phyloP scores from a whole-genome alignment of 2,797 vertebrate species.

The Sebastes variabilis region DNA sequence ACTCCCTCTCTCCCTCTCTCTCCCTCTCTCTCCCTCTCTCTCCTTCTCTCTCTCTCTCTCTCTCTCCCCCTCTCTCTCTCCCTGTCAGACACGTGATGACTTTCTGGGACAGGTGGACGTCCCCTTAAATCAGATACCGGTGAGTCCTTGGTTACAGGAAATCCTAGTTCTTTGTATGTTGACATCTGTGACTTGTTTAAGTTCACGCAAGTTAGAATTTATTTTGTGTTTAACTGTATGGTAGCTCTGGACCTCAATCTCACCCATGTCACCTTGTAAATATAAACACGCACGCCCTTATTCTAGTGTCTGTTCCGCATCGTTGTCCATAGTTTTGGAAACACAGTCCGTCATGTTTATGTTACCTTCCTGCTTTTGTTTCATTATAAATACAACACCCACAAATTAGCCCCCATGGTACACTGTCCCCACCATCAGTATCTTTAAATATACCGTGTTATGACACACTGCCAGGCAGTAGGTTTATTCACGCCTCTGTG shows the following conservation, averaged over 20 bases:
- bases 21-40: background rate
- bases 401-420: conserved; percentile 31
- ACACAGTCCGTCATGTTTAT: conserved; percentile 64
- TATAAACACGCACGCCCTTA: conserved; percentile 51
- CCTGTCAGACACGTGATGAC: conserved; percentile 94
- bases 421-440: conserved; percentile 17
- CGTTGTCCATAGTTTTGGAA: conserved; percentile 68
- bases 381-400: conserved; percentile 65
- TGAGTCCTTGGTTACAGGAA: conserved; percentile 64
- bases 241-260: conserved; percentile 32
- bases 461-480: background rate
- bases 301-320: conserved; percentile 66
- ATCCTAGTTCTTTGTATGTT: background rate
- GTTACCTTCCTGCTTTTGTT: conserved; percentile 53
- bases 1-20: background rate
- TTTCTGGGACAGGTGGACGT: conserved; percentile 98
- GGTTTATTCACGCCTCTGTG: background rate
- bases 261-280: conserved; percentile 42
- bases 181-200: background rate
- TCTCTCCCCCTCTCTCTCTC: background rate
- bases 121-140: conserved; percentile 94
- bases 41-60: background rate
- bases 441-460: conserved; percentile 17
- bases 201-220: background rate
- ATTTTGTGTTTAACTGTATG: background rate